Evolutionary conservation across 2,113 vertebrate genomes (phyloP).

Genomic region (Parotia lawesii): DNA sequence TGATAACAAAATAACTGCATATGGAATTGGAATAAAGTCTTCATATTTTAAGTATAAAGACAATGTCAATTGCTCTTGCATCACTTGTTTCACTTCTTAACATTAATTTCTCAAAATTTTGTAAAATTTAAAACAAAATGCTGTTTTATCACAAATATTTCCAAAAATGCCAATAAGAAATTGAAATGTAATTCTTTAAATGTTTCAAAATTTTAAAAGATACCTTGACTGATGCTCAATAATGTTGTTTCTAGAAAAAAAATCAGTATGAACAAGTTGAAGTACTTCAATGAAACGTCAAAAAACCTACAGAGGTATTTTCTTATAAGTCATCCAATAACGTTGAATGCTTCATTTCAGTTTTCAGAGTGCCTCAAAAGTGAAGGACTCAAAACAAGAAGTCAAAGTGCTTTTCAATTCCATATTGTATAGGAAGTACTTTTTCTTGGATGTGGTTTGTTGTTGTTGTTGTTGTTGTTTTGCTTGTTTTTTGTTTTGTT

Average conservation of each 20-base stretch:
- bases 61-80: background rate
- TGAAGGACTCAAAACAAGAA: background rate
- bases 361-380: background rate
- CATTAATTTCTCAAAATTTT: background rate
- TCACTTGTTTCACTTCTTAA: background rate
- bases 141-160: background rate
- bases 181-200: background rate
- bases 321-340: background rate
- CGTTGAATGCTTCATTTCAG: background rate
- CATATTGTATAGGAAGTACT: background rate
- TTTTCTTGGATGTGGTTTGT: background rate
- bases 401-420: background rate
- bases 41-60: background rate
- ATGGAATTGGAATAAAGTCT: background rate
- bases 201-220: background rate
- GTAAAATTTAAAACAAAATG: background rate
- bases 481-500: background rate
- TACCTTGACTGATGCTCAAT: background rate
- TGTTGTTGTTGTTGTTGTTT: too few relatives aligned
- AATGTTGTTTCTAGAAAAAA: background rate
- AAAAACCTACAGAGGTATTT: background rate
- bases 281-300: background rate
- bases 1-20: background rate
- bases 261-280: fast-evolving
- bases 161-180: background rate